A percentile compares a stretch with the other conserved stretches of the same genome.
Conservation (phyloP, 2,113 vertebrate genomes). For the Myrmecophaga tridactyla region DNA sequence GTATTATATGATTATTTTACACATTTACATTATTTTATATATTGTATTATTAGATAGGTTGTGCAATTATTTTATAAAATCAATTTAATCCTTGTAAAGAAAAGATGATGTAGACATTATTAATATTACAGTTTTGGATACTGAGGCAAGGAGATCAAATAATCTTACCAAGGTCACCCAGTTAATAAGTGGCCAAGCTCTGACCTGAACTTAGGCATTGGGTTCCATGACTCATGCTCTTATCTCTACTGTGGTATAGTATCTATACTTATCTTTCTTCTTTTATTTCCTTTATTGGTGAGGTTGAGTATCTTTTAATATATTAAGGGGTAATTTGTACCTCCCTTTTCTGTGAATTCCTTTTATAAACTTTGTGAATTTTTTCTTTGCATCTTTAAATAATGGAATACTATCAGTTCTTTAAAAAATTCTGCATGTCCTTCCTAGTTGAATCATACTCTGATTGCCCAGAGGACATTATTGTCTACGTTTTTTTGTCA, state of each 20-base stretch:
- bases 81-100: not conserved
- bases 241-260: not conserved
- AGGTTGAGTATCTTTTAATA: not conserved
- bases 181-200: not conserved
- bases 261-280: not conserved
- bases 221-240: not conserved
- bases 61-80: not conserved
- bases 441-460: not conserved
- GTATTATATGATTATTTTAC: not conserved
- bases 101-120: not conserved
- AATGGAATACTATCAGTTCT: not conserved
- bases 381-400: not conserved
- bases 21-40: not conserved
- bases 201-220: not conserved
- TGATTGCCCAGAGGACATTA: not conserved
- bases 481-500: not conserved
- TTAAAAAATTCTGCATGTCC: not conserved
- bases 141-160: not conserved
- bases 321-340: not conserved
- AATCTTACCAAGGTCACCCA: not conserved
- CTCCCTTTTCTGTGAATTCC: not conserved
- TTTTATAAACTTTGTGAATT: not conserved
- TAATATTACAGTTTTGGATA: not conserved
- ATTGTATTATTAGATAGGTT: not conserved
- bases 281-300: not conserved